These are phyloP conservation scores for Cylindroiulus punctatus DNA, from an alignment of 2,888 invertebrate genomes.

Conservation along the genomic window DNA sequence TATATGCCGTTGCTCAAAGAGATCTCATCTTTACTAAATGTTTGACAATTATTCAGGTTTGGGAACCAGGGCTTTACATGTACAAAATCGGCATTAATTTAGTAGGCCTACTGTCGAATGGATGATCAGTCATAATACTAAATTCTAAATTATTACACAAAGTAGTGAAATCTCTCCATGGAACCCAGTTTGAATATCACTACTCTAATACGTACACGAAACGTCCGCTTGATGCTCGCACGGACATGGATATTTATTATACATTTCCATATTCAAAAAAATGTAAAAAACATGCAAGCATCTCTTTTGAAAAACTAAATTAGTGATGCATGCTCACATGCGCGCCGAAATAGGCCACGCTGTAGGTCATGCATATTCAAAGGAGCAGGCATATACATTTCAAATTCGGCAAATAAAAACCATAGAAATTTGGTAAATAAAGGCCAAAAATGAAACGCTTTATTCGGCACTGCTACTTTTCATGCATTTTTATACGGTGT, in stretches of 20 bases:
- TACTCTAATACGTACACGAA: not conserved
- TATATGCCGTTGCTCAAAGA: no score
- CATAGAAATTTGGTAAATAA: conserved; percentile 20
- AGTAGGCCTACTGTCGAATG: no score
- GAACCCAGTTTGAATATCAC: not conserved
- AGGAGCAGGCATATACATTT: not conserved
- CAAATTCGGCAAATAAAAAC: conserved; percentile 26
- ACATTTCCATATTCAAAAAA: not conserved
- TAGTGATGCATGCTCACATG: conserved; percentile 30
- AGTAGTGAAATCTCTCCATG: no score
- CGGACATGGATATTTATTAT: conserved; percentile 12
- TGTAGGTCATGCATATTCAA: conserved; percentile 8
- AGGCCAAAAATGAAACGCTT: conserved; percentile 15
- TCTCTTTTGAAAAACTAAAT: conserved; percentile 24
- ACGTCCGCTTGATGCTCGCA: not conserved
- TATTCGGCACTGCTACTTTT: conserved; percentile 19
- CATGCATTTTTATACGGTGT: conserved; percentile 23
- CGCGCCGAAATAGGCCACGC: not conserved
- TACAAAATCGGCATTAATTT: no score
- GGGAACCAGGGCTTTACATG: no score
- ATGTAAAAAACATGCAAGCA: not conserved
- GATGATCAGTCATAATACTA: no score
- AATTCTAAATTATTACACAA: no score
- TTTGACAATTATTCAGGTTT: no score
- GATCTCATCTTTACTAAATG: no score